Conservation (phyloP, 1,140 invertebrate genomes). For the Trachymyrmex cornetzi region DNA sequence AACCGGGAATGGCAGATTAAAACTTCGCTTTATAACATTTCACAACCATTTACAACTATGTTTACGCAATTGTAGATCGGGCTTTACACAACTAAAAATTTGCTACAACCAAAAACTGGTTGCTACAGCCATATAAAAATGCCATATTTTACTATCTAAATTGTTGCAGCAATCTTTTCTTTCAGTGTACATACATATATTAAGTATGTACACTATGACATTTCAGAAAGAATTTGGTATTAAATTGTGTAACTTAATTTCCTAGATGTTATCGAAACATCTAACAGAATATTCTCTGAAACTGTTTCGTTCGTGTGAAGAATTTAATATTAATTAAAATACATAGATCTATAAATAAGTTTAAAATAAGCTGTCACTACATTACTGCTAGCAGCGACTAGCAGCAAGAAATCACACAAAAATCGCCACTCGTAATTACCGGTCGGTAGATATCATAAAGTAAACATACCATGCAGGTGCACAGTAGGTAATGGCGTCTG, state of each 20-base stretch:
- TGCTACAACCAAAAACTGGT: no score
- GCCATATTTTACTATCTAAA: no score
- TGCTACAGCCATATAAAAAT: no score
- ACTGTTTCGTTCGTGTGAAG: not conserved
- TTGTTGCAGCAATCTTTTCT: no score
- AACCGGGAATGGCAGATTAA: no score
- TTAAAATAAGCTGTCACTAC: not conserved
- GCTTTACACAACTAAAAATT: no score
- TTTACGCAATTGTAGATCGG: no score
- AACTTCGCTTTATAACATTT: no score
- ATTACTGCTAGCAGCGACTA: not conserved
- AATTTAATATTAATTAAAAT: not conserved
- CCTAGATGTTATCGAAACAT: not conserved
- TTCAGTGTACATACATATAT: no score
- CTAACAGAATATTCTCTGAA: not conserved
- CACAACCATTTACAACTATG: no score
- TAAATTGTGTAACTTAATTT: not conserved
- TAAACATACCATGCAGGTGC: not conserved
- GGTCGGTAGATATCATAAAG: not conserved
- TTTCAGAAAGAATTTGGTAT: no score
- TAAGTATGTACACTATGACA: no score
- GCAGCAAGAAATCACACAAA: not conserved
- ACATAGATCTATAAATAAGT: not conserved
- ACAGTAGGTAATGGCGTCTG: not conserved
- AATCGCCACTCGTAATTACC: slow-evolving; percentile 29